Percentiles rank a stretch among this genome's conserved stretches.
Evolutionary conservation across 2,797 vertebrate genomes (phyloP).

Genomic region (Knipowitschia caucasica): DNA sequence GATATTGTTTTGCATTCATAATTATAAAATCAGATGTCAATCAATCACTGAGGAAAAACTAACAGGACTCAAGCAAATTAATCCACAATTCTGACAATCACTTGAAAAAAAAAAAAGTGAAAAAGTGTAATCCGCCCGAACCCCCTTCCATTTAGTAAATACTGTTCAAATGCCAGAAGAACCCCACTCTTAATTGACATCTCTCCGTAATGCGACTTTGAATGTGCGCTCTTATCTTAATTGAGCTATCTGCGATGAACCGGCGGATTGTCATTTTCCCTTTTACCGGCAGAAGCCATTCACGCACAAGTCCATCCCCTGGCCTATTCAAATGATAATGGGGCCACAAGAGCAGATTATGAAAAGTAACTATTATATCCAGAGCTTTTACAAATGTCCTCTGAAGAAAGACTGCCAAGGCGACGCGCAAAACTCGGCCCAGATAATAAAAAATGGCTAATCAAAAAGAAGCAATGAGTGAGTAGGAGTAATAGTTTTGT

Average conservation of each 20-base stretch:
- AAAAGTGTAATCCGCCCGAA: constrained; percentile 15
- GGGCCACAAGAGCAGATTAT: constrained; percentile 61
- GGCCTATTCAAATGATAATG: constrained; percentile 74
- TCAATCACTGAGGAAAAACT: too few relatives aligned
- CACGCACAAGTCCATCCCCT: constrained; percentile 68
- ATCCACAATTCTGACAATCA: neutral
- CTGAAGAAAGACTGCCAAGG: constrained; percentile 46
- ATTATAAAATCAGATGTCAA: too few relatives aligned
- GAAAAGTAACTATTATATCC: constrained; percentile 64
- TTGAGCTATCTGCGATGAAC: constrained; percentile 67
- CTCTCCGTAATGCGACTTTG: constrained; percentile 55
- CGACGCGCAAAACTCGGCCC: constrained; percentile 57
- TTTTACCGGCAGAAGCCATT: constrained; percentile 65
- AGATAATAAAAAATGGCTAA: constrained; percentile 40
- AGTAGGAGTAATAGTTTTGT: constrained; percentile 39
- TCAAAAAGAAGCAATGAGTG: constrained; percentile 29
- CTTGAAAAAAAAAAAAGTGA: constrained; percentile 8
- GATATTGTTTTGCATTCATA: too few relatives aligned
- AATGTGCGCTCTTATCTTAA: constrained; percentile 67
- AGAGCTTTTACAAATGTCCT: constrained; percentile 54
- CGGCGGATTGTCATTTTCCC: constrained; percentile 58
- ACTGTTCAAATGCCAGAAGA: constrained; percentile 31
- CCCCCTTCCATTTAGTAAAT: constrained; percentile 54
- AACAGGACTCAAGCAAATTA: neutral
- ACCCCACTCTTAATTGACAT: constrained; percentile 53